A percentile compares a stretch with the other conserved stretches of the same genome.
phyloP scores from a whole-genome alignment of 1,140 invertebrate genomes.

The Cheumatopsyche charites region DNA sequence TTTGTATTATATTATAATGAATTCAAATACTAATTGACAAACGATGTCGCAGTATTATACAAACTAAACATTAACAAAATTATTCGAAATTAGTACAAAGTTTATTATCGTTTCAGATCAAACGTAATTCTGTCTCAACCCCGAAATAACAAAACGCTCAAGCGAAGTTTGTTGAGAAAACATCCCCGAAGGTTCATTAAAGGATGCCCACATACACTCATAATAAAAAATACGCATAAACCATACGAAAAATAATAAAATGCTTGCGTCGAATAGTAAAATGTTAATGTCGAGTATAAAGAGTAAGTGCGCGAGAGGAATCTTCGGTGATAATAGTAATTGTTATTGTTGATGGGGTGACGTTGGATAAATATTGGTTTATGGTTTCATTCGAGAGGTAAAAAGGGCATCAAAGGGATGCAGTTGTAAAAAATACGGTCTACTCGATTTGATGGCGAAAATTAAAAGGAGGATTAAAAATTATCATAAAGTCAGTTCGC shows the following conservation, averaged over 20 bases:
- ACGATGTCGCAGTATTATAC: slow-evolving; percentile 1
- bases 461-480: slow-evolving; percentile 47
- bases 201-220: neutral
- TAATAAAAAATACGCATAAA: slow-evolving; percentile 9
- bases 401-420: slow-evolving; percentile 39
- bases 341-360: slow-evolving; percentile 41
- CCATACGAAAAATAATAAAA: slow-evolving; percentile 10
- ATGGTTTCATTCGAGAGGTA: slow-evolving; percentile 46
- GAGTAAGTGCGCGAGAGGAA: slow-evolving; percentile 1
- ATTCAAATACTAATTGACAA: neutral
- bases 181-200: slow-evolving; percentile 23
- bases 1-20: too few species aligned
- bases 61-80: slow-evolving; percentile 23
- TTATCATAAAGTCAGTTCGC: slow-evolving; percentile 41
- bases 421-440: slow-evolving; percentile 38
- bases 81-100: slow-evolving; percentile 16
- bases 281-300: neutral
- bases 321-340: slow-evolving; percentile 39
- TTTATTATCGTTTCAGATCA: slow-evolving; percentile 30
- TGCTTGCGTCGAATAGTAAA: neutral
- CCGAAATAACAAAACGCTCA: neutral
- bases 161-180: slow-evolving; percentile 24
- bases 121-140: slow-evolving; percentile 18
- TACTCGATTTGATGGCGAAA: slow-evolving; percentile 37
- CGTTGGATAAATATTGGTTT: slow-evolving; percentile 47